Evolutionary conservation across 2,113 vertebrate species (phyloP).

Genomic region (Carollia perspicillata): DNA sequence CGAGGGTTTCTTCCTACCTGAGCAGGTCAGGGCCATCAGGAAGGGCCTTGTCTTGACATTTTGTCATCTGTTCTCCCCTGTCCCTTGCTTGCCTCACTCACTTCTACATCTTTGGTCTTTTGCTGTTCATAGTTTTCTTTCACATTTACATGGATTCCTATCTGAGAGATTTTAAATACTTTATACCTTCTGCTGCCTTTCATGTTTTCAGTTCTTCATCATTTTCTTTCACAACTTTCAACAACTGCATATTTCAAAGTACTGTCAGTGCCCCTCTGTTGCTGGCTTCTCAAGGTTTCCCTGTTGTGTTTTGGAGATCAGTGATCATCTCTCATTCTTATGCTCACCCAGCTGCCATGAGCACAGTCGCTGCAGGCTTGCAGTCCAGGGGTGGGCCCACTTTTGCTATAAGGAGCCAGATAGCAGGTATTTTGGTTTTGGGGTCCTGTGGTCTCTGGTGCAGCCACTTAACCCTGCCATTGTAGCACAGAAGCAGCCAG

Average conservation of each 20-base stretch:
- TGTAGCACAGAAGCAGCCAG: neutral
- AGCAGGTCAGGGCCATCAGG: neutral
- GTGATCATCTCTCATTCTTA: neutral
- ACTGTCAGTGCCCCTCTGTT: neutral
- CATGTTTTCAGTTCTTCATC: neutral
- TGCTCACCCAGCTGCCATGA: fast-evolving
- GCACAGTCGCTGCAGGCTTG: neutral
- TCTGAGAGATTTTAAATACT: neutral
- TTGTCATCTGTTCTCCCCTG: neutral
- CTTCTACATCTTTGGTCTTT: neutral
- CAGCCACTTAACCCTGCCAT: neutral
- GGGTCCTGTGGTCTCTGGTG: neutral
- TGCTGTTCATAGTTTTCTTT: neutral
- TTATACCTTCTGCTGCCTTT: neutral
- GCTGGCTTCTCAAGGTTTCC: neutral
- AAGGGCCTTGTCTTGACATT: neutral
- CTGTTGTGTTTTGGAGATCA: neutral
- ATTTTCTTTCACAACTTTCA: neutral
- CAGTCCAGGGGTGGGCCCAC: too few relatives aligned
- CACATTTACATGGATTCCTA: neutral
- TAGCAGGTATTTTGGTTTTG: neutral
- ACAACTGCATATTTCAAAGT: neutral
- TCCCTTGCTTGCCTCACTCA: neutral
- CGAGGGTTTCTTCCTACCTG: too few relatives aligned
- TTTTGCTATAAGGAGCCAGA: neutral